Percentiles rank a stretch among this genome's conserved stretches.
Evolutionary conservation across 2,113 vertebrate species (phyloP).

Genomic region (Oplegnathus fasciatus): DNA sequence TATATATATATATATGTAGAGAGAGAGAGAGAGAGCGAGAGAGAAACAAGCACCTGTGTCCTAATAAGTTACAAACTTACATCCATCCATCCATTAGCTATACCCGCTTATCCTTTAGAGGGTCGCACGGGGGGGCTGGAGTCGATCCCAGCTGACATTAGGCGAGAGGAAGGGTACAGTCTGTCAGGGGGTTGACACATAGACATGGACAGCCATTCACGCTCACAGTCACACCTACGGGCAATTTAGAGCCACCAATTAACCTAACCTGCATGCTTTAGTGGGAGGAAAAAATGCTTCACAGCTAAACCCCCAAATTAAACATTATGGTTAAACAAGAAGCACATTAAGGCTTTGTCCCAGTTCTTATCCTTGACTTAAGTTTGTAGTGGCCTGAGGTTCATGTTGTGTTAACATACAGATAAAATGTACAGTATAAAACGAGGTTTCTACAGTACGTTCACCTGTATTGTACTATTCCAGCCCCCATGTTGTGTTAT

Average conservation of each 20-base stretch:
- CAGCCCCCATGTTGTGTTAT: background rate
- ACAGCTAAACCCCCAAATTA: background rate
- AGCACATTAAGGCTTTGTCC: background rate
- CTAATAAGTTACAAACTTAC: background rate
- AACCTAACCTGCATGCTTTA: background rate
- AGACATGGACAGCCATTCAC: background rate
- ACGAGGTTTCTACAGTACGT: too few relatives aligned
- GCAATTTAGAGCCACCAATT: background rate
- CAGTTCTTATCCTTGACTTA: too few relatives aligned
- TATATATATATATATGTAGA: too few relatives aligned
- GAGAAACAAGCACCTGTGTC: background rate
- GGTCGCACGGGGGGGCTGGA: background rate
- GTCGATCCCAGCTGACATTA: too few relatives aligned
- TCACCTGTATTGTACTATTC: too few relatives aligned
- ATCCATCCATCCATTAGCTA: background rate
- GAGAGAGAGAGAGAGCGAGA: background rate
- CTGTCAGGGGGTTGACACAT: background rate
- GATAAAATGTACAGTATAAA: too few relatives aligned
- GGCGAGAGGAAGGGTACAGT: too few relatives aligned
- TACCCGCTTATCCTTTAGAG: background rate
- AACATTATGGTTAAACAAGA: background rate
- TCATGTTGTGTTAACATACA: too few relatives aligned
- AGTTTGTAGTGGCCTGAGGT: background rate
- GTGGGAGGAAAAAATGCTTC: conserved; percentile 4
- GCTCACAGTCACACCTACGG: background rate